Evolutionary conservation across 2,888 invertebrate genomes (phyloP).

Genomic region (Argyra leucocephala): DNA sequence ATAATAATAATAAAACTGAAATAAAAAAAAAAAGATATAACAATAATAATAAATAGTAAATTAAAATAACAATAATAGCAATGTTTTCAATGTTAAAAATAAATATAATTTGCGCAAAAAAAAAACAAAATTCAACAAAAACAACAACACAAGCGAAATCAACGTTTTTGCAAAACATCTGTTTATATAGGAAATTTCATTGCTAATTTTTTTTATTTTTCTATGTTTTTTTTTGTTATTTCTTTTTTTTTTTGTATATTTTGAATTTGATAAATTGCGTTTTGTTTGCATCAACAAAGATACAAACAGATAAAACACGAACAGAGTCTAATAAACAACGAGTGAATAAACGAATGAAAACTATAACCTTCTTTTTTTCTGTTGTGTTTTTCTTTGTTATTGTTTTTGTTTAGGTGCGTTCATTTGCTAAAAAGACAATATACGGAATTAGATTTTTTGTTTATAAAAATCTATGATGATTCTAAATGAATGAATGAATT

Average conservation of each 20-base stretch:
- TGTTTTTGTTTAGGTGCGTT: no score
- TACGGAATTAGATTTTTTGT: no score
- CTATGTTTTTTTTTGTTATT: background rate
- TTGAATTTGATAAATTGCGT: background rate
- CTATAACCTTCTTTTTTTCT: background rate
- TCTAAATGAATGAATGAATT: no score
- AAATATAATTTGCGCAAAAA: background rate
- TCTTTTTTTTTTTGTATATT: background rate
- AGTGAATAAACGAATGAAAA: background rate
- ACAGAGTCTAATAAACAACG: background rate
- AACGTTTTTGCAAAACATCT: background rate
- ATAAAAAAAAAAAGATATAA: background rate
- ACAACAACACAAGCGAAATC: background rate
- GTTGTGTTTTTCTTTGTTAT: no score
- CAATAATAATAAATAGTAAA: background rate
- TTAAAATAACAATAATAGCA: slow-evolving; percentile 3
- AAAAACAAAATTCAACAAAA: background rate
- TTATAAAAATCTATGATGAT: no score
- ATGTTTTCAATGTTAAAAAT: slow-evolving; percentile 6
- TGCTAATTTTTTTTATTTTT: background rate
- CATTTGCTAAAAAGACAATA: no score
- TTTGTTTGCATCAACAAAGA: background rate
- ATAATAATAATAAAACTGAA: background rate
- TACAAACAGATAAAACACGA: background rate
- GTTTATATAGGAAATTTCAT: slow-evolving; percentile 1